A percentile compares a stretch with the other conserved stretches of the same genome.
phyloP scores from a whole-genome alignment of 2,113 vertebrate genomes.

The Chelonoidis abingdonii region DNA sequence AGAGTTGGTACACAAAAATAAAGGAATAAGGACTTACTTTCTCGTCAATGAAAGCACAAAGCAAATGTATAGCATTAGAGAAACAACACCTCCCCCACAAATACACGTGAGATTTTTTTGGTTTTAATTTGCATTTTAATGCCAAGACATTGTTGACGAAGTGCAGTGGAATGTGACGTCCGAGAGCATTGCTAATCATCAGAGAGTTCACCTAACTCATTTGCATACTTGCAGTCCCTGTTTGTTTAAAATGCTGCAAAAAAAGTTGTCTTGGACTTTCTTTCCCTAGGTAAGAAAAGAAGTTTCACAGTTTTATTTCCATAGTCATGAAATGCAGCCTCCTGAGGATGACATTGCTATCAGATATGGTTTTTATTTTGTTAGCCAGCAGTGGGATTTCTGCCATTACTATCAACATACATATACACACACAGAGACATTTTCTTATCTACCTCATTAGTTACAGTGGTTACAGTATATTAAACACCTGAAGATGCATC shows the following conservation, averaged over 20 bases:
- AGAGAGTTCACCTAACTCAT: too few species aligned
- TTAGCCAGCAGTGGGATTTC: constrained; percentile 7
- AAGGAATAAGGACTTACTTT: too few species aligned
- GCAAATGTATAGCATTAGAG: not conserved
- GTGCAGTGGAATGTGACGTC: not conserved
- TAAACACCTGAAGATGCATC: constrained; percentile 67
- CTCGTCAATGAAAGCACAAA: not conserved
- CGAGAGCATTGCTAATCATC: not conserved
- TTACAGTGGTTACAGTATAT: constrained; percentile 74
- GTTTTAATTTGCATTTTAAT: not conserved
- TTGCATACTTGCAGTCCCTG: not conserved
- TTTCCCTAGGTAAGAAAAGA: not conserved
- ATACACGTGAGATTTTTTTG: rapidly evolving
- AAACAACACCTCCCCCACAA: not conserved
- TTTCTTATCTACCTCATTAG: constrained; percentile 60
- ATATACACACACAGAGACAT: not conserved
- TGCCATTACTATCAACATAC: constrained; percentile 9
- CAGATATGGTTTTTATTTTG: not conserved
- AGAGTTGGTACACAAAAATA: too few species aligned
- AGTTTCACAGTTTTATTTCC: not conserved
- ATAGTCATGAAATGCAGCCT: not conserved
- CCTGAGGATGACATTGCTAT: not conserved
- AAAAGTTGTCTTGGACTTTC: not conserved
- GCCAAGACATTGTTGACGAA: not conserved
- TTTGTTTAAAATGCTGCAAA: not conserved